These are phyloP conservation scores for Anagyrus pseudococci DNA, from an alignment of 2,888 invertebrate genomes.

Conservation along the genomic window DNA sequence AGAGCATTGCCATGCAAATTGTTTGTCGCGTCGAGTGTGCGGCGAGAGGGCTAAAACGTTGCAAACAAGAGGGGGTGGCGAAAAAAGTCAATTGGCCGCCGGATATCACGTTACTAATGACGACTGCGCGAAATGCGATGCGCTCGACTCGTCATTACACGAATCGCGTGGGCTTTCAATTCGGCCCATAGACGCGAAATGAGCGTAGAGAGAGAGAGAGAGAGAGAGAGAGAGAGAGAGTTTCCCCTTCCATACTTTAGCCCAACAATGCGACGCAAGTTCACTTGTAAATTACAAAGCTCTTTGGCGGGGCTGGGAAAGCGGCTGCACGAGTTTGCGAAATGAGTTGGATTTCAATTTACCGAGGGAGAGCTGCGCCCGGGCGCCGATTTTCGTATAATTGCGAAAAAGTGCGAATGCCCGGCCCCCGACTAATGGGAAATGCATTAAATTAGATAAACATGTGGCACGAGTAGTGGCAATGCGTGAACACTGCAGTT, in stretches of 20 bases:
- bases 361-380: too few relatives aligned
- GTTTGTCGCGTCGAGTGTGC: too few relatives aligned
- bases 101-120: slow-evolving; percentile 31
- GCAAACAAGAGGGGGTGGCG: too few relatives aligned
- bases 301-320: too few relatives aligned
- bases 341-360: slow-evolving; percentile 39
- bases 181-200: slow-evolving; percentile 4
- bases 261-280: not conserved
- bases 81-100: too few relatives aligned
- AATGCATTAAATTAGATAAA: slow-evolving; percentile 26
- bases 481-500: not conserved
- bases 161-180: too few relatives aligned
- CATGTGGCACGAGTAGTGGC: not conserved
- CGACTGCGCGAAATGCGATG: slow-evolving; percentile 24
- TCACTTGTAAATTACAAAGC: slow-evolving; percentile 38
- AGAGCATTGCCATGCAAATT: too few relatives aligned
- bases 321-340: too few relatives aligned
- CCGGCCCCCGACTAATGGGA: slow-evolving; percentile 5
- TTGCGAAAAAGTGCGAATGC: slow-evolving; percentile 3
- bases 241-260: too few relatives aligned
- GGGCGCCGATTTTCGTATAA: slow-evolving; percentile 21
- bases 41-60: too few relatives aligned
- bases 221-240: not conserved
- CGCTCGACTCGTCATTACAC: slow-evolving; percentile 29
- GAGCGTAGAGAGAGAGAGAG: not conserved